phyloP scores from a whole-genome alignment of 2,113 vertebrate species.

The Lycaon pictus region DNA sequence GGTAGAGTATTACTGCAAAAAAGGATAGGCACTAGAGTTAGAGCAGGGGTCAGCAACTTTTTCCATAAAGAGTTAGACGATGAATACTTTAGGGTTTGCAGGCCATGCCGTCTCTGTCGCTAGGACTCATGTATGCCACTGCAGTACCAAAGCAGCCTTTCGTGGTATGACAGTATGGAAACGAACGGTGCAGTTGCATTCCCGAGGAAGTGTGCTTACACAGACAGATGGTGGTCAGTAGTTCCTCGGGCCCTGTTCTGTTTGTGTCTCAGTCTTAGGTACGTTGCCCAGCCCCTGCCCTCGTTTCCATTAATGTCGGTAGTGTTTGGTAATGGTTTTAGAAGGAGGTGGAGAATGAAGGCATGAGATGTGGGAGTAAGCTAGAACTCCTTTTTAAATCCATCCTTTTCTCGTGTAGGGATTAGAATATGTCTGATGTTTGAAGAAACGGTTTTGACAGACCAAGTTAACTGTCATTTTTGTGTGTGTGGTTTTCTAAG shows the following conservation, averaged over 20 bases:
- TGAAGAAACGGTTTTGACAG: not conserved
- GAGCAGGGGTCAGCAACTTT: not conserved
- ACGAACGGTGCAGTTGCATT: no score
- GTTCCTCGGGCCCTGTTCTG: not conserved
- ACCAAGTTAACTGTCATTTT: not conserved
- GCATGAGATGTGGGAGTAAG: not conserved
- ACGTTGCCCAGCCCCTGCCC: not conserved
- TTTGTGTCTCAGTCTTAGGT: not conserved
- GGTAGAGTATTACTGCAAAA: not conserved
- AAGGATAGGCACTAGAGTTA: not conserved
- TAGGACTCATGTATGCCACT: accelerated
- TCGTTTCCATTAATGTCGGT: not conserved
- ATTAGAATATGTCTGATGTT: not conserved
- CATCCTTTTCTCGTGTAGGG: not conserved
- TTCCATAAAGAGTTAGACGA: not conserved
- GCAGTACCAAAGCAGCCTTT: not conserved
- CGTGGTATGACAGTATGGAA: accelerated
- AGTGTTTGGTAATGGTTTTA: not conserved
- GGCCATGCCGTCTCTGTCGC: not conserved
- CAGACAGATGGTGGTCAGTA: not conserved
- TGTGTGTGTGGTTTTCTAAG: not conserved
- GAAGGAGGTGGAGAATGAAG: not conserved
- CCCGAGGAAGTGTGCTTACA: not conserved
- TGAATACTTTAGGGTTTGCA: not conserved
- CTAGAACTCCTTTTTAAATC: not conserved